Evolutionary conservation across 1,140 invertebrate genomes (phyloP).

Genomic region (Tyrophagus putrescentiae): DNA sequence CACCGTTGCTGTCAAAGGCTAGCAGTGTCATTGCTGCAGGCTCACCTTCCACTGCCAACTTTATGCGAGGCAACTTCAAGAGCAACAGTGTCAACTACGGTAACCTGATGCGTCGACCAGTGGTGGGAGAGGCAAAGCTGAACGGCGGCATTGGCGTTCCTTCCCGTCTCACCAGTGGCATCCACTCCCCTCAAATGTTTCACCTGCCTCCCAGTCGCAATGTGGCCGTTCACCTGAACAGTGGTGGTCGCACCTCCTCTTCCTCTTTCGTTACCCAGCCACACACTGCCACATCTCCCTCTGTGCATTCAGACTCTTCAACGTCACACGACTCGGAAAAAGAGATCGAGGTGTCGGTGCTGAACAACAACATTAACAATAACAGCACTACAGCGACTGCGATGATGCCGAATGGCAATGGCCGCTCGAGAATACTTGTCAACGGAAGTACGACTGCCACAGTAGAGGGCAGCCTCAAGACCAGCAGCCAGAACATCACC

Average conservation of each 20-base stretch:
- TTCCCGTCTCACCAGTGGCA: background rate
- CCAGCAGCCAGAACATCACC: background rate
- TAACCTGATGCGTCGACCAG: slow-evolving; percentile 6
- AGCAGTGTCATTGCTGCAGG: background rate
- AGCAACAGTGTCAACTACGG: slow-evolving; percentile 19
- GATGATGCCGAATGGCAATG: no score
- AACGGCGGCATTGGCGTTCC: background rate
- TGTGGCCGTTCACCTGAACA: background rate
- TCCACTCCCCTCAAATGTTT: no score
- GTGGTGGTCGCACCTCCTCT: no score
- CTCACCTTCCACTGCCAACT: background rate
- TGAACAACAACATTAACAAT: background rate
- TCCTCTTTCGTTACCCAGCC: background rate
- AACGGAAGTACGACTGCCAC: background rate
- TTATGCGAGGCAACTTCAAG: slow-evolving; percentile 18
- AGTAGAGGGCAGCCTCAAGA: background rate
- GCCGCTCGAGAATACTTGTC: no score
- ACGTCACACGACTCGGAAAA: slow-evolving; percentile 3
- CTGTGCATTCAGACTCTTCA: slow-evolving; percentile 10
- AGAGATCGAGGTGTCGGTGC: background rate
- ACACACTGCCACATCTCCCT: slow-evolving; percentile 1
- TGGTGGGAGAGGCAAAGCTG: background rate
- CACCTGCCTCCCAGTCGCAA: no score
- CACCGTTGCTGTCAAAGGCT: background rate
- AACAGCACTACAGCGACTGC: no score